Evolutionary conservation across 2,797 vertebrate species (phyloP).

Genomic region (Hemitrygon akajei): DNA sequence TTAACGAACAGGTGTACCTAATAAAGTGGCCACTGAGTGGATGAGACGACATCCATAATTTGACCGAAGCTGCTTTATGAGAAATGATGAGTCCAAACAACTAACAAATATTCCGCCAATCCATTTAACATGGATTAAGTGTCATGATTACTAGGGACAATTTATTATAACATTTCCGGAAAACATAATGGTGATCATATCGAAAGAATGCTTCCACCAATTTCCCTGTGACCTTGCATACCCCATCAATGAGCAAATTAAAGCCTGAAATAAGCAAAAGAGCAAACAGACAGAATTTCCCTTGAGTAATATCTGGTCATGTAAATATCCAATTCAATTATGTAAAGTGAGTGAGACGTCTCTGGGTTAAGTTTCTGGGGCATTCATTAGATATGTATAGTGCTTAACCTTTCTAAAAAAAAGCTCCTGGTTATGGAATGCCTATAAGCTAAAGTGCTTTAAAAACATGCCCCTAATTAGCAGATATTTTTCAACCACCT

Average conservation of each 20-base stretch:
- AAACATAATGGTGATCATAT: neutral
- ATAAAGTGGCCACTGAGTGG: too few relatives aligned
- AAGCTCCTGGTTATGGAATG: neutral
- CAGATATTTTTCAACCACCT: slow-evolving; percentile 2
- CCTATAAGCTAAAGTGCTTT: neutral
- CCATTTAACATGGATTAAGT: neutral
- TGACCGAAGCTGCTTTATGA: neutral
- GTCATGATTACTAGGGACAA: neutral
- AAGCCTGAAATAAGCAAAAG: slow-evolving; percentile 17
- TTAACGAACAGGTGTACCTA: too few relatives aligned
- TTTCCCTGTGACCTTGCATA: neutral
- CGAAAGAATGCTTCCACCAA: neutral
- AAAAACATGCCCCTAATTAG: slow-evolving; percentile 14
- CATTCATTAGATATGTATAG: neutral
- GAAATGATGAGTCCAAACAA: neutral
- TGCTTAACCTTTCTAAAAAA: slow-evolving; percentile 28
- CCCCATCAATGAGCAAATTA: neutral
- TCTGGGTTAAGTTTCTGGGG: neutral
- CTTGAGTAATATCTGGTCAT: slow-evolving; percentile 1
- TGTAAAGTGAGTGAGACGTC: neutral
- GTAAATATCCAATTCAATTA: slow-evolving; percentile 16
- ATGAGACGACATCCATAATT: neutral
- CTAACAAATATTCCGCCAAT: neutral
- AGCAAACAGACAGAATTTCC: neutral
- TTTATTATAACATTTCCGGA: slow-evolving; percentile 8